Evolutionary conservation across 2,797 vertebrate genomes (phyloP).

Genomic region (Takifugu rubripes): DNA sequence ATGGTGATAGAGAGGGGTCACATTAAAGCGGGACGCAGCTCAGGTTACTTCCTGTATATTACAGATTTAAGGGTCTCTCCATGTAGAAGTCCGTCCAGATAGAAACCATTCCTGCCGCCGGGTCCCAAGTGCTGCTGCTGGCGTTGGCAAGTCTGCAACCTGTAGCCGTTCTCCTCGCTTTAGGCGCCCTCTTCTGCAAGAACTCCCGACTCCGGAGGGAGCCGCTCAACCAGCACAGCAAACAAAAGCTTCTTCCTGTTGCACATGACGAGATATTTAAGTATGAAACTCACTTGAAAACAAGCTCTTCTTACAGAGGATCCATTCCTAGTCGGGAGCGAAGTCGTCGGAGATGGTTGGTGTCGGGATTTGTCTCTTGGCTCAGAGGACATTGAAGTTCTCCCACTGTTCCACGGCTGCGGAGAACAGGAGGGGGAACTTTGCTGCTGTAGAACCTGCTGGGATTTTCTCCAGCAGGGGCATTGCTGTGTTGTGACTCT

Average conservation of each 20-base stretch:
- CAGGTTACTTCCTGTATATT: constrained; percentile 74
- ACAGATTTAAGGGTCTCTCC: constrained; percentile 53
- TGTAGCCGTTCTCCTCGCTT: constrained; percentile 55
- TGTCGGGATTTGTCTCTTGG: constrained; percentile 68
- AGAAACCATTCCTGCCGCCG: constrained; percentile 75
- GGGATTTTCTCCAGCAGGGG: constrained; percentile 62
- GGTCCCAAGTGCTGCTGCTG: constrained; percentile 67
- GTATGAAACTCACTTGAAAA: constrained; percentile 64
- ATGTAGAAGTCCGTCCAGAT: constrained; percentile 70
- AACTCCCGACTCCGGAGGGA: constrained; percentile 60
- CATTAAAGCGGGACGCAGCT: constrained; percentile 57
- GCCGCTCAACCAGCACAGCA: constrained; percentile 35
- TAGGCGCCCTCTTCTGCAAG: constrained; percentile 73
- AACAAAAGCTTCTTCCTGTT: constrained; percentile 29
- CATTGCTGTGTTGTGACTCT: constrained; percentile 76
- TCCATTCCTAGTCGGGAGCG: constrained; percentile 64
- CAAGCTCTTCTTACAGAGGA: constrained; percentile 53
- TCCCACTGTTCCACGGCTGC: constrained; percentile 65
- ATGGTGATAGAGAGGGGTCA: constrained; percentile 74
- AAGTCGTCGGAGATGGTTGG: constrained; percentile 52
- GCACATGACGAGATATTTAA: constrained; percentile 51
- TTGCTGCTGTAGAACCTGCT: constrained; percentile 79
- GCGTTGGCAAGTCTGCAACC: constrained; percentile 66
- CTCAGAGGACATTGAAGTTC: constrained; percentile 75
- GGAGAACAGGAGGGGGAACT: constrained; percentile 64